Conservation (phyloP, 2,797 vertebrate genomes). For the Acestrorhynchus altus region DNA sequence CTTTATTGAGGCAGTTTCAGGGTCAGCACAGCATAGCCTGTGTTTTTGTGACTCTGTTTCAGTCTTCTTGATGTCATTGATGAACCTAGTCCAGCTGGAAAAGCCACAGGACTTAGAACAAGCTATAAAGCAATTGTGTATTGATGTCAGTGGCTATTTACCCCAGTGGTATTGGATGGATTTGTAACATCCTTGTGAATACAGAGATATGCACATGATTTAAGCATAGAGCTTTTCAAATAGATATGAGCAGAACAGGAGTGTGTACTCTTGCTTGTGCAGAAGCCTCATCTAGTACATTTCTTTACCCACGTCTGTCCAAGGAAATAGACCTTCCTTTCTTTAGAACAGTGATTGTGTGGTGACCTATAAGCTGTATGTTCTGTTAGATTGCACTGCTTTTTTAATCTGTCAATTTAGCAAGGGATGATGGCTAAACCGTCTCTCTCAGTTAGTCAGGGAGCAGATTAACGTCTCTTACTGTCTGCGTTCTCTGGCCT, state of each 20-base stretch:
- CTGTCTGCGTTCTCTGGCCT: conserved; percentile 33
- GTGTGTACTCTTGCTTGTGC: neutral
- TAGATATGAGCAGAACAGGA: neutral
- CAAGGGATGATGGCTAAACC: conserved; percentile 38
- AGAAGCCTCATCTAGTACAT: neutral
- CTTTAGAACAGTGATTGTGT: neutral
- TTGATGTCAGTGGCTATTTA: neutral
- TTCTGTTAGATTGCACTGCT: conserved; percentile 28
- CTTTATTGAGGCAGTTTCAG: neutral
- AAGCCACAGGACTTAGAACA: neutral
- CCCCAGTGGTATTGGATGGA: neutral
- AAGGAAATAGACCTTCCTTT: conserved; percentile 28
- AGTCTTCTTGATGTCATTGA: neutral
- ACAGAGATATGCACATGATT: neutral
- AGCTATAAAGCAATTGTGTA: neutral
- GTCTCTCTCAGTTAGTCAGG: conserved; percentile 36
- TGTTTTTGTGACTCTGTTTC: neutral
- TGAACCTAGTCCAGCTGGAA: neutral
- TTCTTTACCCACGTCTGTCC: neutral
- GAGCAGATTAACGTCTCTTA: conserved; percentile 47
- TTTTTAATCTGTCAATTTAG: conserved; percentile 49
- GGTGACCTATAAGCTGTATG: conserved; percentile 25
- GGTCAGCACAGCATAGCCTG: neutral
- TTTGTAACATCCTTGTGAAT: neutral
- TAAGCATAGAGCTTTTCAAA: neutral